phyloP scores from a whole-genome alignment of 2,888 invertebrate species.

The Drosophila siamana region DNA sequence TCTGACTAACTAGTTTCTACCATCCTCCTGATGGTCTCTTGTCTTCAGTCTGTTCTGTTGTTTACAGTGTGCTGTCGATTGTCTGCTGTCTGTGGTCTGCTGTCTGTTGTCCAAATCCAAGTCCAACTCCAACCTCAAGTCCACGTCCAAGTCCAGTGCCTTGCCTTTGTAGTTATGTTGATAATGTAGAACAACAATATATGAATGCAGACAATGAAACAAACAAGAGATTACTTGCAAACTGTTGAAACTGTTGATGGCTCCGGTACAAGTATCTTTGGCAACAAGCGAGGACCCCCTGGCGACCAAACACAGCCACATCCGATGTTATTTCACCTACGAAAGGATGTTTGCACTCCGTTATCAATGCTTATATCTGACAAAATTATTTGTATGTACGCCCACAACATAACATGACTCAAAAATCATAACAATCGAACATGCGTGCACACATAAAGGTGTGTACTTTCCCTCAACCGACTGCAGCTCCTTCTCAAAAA shows the following conservation, averaged over 20 bases:
- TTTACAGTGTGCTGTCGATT: constrained; percentile 4
- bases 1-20: constrained; percentile 69
- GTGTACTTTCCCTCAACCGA: background rate
- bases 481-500: background rate
- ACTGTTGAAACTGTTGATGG: constrained; percentile 60
- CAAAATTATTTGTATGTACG: constrained; percentile 26
- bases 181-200: constrained; percentile 71
- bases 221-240: constrained; percentile 65
- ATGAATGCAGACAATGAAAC: constrained; percentile 56
- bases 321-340: constrained; percentile 65
- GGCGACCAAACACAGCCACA: constrained; percentile 59
- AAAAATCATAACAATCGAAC: constrained; percentile 23
- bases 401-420: constrained; percentile 18
- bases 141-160: constrained; percentile 19
- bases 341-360: constrained; percentile 55
- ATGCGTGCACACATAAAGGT: background rate
- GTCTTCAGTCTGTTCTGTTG: constrained; percentile 12
- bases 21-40: constrained; percentile 31
- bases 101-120: constrained; percentile 29
- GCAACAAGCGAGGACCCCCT: constrained; percentile 47
- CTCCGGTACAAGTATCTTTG: constrained; percentile 29
- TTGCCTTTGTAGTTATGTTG: constrained; percentile 66
- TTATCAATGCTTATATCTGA: constrained; percentile 41
- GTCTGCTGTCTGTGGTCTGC: constrained; percentile 3
- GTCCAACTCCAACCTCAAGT: constrained; percentile 24